These are phyloP conservation scores for Pseudorasbora parva DNA, from an alignment of 2,113 vertebrate genomes.

Conservation along the genomic window DNA sequence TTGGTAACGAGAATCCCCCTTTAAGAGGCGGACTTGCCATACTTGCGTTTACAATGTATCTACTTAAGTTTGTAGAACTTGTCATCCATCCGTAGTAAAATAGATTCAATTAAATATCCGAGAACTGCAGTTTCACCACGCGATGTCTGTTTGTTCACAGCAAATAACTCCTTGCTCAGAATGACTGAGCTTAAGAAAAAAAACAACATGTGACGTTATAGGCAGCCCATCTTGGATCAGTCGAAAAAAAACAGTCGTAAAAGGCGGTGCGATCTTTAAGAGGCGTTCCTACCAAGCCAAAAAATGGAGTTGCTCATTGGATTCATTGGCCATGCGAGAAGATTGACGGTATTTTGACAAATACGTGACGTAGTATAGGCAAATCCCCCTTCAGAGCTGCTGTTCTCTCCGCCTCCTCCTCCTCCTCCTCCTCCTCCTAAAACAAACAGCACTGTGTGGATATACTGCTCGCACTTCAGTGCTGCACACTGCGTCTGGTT, in stretches of 20 bases:
- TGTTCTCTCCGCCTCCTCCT: slow-evolving; percentile 23
- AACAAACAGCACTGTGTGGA: slow-evolving; percentile 33
- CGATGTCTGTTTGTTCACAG: slow-evolving; percentile 76
- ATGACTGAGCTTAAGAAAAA: slow-evolving; percentile 84
- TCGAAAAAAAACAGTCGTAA: slow-evolving; percentile 74
- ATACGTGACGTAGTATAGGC: slow-evolving; percentile 51
- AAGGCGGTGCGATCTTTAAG: slow-evolving; percentile 75
- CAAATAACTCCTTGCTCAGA: slow-evolving; percentile 89
- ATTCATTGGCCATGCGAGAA: slow-evolving; percentile 74
- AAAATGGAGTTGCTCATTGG: slow-evolving; percentile 68
- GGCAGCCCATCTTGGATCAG: slow-evolving; percentile 77
- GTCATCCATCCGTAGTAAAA: slow-evolving; percentile 39
- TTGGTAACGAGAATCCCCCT: slow-evolving; percentile 64
- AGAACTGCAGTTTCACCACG: slow-evolving; percentile 22
- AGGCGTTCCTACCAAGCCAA: slow-evolving; percentile 48
- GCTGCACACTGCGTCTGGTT: slow-evolving; percentile 21
- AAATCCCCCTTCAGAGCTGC: slow-evolving; percentile 58
- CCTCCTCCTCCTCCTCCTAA: slow-evolving; percentile 52
- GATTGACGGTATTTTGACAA: slow-evolving; percentile 66
- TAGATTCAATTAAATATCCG: not conserved
- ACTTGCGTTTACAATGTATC: slow-evolving; percentile 62
- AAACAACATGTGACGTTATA: slow-evolving; percentile 93
- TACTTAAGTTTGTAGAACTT: slow-evolving; percentile 54
- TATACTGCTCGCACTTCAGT: slow-evolving; percentile 40
- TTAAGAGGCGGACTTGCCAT: slow-evolving; percentile 85